Conservation (phyloP, 37 sponge, comb jelly and placozoan genomes). For the Tethya wilhelma region DNA sequence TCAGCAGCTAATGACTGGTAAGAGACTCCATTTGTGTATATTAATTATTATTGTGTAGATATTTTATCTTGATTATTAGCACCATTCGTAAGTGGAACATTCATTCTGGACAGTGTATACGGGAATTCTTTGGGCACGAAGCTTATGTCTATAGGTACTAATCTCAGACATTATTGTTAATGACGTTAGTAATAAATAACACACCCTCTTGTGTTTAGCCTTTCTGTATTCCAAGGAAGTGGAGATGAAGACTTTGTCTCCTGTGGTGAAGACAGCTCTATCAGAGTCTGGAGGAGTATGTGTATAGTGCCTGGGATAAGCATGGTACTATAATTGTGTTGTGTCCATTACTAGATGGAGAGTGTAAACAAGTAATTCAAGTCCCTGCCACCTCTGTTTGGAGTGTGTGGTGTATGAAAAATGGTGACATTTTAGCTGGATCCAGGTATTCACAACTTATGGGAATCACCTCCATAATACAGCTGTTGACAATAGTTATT, state of each 20-base stretch:
- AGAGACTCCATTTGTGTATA: conserved; percentile 3
- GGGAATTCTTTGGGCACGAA: conserved; percentile 59
- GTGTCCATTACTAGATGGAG: conserved; percentile 24
- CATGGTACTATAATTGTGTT: conserved; percentile 6
- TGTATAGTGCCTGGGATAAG: neutral
- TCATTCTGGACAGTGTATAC: conserved; percentile 65
- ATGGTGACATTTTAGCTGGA: conserved; percentile 75
- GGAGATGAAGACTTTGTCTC: conserved; percentile 58
- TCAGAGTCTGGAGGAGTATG: conserved; percentile 84
- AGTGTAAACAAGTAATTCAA: conserved; percentile 60
- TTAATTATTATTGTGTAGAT: neutral
- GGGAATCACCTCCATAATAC: neutral
- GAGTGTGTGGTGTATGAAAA: conserved; percentile 61
- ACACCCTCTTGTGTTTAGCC: conserved; percentile 12
- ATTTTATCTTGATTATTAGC: conserved; percentile 17
- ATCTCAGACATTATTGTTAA: neutral
- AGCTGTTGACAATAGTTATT: neutral
- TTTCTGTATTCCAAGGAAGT: conserved; percentile 36
- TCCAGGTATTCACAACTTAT: conserved; percentile 66
- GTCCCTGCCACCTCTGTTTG: conserved; percentile 78
- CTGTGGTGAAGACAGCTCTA: conserved; percentile 75
- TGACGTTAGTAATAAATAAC: neutral
- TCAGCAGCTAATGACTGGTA: conserved; percentile 85
- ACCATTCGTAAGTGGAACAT: conserved; percentile 72
- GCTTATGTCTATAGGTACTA: conserved; percentile 77